These are phyloP conservation scores for Eumacrocentrus americanus DNA, from an alignment of 2,888 invertebrate species.

Conservation along the genomic window DNA sequence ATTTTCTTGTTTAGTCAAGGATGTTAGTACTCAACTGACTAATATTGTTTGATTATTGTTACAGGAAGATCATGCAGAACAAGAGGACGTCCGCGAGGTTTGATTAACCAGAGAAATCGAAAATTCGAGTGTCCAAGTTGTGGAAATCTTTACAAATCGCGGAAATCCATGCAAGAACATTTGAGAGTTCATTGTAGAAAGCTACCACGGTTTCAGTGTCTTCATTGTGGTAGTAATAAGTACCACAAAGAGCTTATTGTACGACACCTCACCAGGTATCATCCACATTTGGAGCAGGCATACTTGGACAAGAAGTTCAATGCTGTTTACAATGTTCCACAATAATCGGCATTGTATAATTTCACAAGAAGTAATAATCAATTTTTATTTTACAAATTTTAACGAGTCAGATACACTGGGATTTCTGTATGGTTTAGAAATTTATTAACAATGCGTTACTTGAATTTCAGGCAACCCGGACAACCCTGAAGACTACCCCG, in stretches of 20 bases:
- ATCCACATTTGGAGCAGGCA: slow-evolving; percentile 37
- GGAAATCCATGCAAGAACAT: slow-evolving; percentile 48
- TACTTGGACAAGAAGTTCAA: slow-evolving; percentile 39
- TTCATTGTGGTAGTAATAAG: slow-evolving; percentile 47
- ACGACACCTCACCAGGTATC: slow-evolving; percentile 42
- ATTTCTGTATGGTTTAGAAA: too few relatives aligned
- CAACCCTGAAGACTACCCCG: too few relatives aligned
- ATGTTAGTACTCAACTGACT: too few relatives aligned
- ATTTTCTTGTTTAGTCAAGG: too few relatives aligned
- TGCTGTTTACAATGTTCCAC: slow-evolving; percentile 1
- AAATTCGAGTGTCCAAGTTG: slow-evolving; percentile 50
- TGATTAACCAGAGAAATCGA: slow-evolving; percentile 20
- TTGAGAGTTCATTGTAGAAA: slow-evolving; percentile 45
- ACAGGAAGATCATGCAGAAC: slow-evolving; percentile 24
- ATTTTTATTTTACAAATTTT: too few relatives aligned
- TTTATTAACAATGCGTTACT: too few relatives aligned
- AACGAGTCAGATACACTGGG: too few relatives aligned
- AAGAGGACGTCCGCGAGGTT: slow-evolving; percentile 15
- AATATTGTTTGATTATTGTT: too few relatives aligned
- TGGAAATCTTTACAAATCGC: slow-evolving; percentile 49
- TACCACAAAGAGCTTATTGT: slow-evolving; percentile 50
- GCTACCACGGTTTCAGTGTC: slow-evolving; percentile 44
- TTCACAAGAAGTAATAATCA: too few relatives aligned
- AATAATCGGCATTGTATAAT: too few relatives aligned
- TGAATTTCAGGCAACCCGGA: too few relatives aligned